Percentiles rank a stretch among this genome's conserved stretches.
Evolutionary conservation across 2,113 vertebrate genomes (phyloP).

Genomic region (Tupaia chinensis): DNA sequence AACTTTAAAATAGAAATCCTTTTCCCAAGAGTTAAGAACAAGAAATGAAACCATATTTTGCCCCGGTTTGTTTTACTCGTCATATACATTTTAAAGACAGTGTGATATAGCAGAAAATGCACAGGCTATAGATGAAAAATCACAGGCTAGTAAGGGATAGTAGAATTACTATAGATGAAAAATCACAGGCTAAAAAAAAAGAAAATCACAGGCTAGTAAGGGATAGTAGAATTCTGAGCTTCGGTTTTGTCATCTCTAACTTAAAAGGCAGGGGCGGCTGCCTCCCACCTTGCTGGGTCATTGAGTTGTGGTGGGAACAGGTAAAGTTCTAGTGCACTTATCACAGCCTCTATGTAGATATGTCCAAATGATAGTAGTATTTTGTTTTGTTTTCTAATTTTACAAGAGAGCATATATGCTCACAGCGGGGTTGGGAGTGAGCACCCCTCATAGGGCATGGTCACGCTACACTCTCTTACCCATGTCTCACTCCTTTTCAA

Average conservation of each 20-base stretch:
- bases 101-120: conserved; percentile 31
- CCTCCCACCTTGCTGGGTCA: not conserved
- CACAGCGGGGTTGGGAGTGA: too few species aligned
- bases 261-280: not conserved
- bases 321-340: not conserved
- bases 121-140: not conserved
- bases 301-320: not conserved
- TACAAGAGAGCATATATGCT: too few species aligned
- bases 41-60: not conserved
- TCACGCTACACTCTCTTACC: too few species aligned
- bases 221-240: not conserved
- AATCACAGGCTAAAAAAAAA: not conserved
- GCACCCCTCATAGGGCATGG: too few species aligned
- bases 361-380: not conserved
- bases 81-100: conserved; percentile 29
- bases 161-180: conserved; percentile 6
- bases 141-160: not conserved
- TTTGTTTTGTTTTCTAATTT: too few species aligned
- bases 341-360: not conserved
- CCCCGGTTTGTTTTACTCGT: not conserved
- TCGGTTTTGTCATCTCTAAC: not conserved
- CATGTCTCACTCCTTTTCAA: too few species aligned
- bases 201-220: not conserved
- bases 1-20: not conserved
- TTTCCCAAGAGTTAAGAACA: conserved; percentile 12